Base-by-base conservation (phyloP, 2,888 invertebrate genomes). In the Eupithecia exiguata region DNA sequence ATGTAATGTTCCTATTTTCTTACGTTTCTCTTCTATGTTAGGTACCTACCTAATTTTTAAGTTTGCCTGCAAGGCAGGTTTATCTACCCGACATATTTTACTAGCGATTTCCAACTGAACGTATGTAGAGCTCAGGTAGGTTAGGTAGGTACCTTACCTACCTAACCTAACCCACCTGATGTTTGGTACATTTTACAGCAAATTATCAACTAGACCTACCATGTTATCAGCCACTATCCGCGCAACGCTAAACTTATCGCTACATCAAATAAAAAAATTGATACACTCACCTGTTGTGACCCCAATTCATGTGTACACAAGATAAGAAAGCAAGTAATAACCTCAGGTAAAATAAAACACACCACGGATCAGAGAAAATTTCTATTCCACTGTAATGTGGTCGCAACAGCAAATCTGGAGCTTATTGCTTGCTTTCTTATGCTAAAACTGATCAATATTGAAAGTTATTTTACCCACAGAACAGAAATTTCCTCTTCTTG, bases 271-370 rank as follows among this genome's bases (percentile, higher is more conserved):
- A 92, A 88, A 90, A 89, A 87, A 86, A 82, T 80, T 80, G 81
- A 78, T 83, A 86, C 84, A 92, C 94, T 89, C 88, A 93, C 93
- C 91, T 91, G 82, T 77, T 73, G 79, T 88, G 89, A 88, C 92
- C 92, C 87, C 86, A 84, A 86, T 93, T 86, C 84, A 84, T 89
- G 84, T 90, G 84, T 88, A 87, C 86, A 87, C 84, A 85, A 90
- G 94, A 94, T 94, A 94, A 94, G 94, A 94, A 94, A 94, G 94
- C 94, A 94, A 94, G 94, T 81, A 92, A 92, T 91, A 91, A 91
- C 83, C 83, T 85, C 81, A 82, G 76, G 81, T 84, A 86, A 87
- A 87, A 83, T 84, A 88, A 87, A 91, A 90, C 87, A 79, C 87
- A 91, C 89, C 91, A 93, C 92, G 84, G 80, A 85, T 81, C 84